A percentile compares a stretch with the other conserved stretches of the same genome.
Conservation (phyloP, 2,113 vertebrate species). For the Ceratotherium simum region DNA sequence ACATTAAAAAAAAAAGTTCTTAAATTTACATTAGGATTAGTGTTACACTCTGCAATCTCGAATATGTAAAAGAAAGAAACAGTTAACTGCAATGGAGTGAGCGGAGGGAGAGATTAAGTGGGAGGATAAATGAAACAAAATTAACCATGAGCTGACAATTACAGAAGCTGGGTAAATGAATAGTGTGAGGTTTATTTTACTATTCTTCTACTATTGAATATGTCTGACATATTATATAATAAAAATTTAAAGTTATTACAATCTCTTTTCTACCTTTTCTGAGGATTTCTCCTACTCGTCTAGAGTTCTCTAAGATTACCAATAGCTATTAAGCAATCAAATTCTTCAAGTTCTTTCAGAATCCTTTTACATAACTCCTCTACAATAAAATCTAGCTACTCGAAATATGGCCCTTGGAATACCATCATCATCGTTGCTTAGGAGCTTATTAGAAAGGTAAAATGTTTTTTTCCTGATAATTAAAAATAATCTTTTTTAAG, state of each 20-base stretch:
- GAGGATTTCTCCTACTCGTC: not conserved
- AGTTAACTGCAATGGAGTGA: not conserved
- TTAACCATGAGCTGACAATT: not conserved
- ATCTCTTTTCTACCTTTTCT: not conserved
- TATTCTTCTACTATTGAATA: not conserved
- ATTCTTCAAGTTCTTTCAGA: not conserved
- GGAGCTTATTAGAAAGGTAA: slow-evolving; percentile 4
- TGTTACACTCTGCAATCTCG: slow-evolving; percentile 19
- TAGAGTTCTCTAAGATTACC: not conserved
- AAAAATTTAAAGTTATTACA: slow-evolving; percentile 23
- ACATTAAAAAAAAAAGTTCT: not conserved
- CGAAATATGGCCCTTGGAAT: not conserved
- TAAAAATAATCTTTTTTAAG: slow-evolving; percentile 49
- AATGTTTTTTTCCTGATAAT: not conserved
- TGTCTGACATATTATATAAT: not conserved
- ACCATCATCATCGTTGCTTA: not conserved
- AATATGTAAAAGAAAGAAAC: slow-evolving; percentile 37
- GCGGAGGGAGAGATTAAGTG: not conserved
- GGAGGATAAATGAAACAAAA: not conserved
- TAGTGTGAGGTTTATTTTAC: slow-evolving; percentile 7
- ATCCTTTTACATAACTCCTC: not conserved
- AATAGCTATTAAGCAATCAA: not conserved
- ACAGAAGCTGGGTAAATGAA: not conserved
- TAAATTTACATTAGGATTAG: slow-evolving; percentile 29
- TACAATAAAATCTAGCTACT: slow-evolving; percentile 41